These are phyloP conservation scores for Pogonocherus hispidulus DNA, from an alignment of 2,888 invertebrate genomes.

Conservation along the genomic window DNA sequence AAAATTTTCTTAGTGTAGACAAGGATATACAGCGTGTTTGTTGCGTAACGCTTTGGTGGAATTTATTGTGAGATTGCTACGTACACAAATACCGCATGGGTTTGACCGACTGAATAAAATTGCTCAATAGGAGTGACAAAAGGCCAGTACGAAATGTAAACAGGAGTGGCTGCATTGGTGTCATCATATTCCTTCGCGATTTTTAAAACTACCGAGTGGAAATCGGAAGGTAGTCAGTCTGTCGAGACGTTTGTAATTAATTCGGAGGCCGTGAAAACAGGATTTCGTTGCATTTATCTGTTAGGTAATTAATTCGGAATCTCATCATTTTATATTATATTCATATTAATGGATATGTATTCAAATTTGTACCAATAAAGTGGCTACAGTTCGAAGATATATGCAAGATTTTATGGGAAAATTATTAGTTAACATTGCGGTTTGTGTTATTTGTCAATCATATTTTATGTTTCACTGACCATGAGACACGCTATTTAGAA, in stretches of 20 bases:
- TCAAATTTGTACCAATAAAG: background rate
- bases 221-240: background rate
- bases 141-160: background rate
- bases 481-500: too few relatives aligned
- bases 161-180: constrained; percentile 15
- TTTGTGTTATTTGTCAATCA: too few relatives aligned
- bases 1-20: too few relatives aligned
- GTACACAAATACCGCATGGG: background rate
- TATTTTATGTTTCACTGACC: too few relatives aligned
- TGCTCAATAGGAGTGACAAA: background rate
- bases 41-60: background rate
- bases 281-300: background rate
- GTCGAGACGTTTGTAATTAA: background rate
- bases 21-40: constrained; percentile 7
- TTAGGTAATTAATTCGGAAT: background rate
- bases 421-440: too few relatives aligned
- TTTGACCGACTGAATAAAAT: constrained; percentile 1
- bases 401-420: background rate
- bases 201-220: background rate
- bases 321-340: too few relatives aligned
- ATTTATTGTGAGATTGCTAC: constrained; percentile 3
- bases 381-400: background rate
- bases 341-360: background rate
- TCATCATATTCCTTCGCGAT: background rate
- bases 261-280: background rate